phyloP scores from a whole-genome alignment of 2,888 invertebrate species.

The Odontothrips loti region DNA sequence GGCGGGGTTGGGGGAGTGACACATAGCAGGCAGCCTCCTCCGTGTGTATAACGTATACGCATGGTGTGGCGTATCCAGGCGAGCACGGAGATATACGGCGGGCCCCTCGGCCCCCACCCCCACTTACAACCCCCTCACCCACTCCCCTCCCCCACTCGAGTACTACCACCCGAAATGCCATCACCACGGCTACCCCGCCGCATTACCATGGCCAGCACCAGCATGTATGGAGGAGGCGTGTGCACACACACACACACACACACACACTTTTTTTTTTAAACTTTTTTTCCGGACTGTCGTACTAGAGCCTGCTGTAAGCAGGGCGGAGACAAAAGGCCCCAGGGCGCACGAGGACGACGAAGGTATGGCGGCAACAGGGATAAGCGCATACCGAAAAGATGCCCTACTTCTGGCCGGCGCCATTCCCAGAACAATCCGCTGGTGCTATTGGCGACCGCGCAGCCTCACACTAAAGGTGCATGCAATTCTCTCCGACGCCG shows the following conservation, averaged over 20 bases:
- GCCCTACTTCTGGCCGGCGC: background rate
- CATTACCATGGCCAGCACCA: background rate
- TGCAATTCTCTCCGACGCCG: slow-evolving; percentile 3
- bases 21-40: background rate
- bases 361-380: background rate
- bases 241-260: background rate
- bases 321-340: background rate
- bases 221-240: background rate
- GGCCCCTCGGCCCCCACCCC: background rate
- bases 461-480: background rate
- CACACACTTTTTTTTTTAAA: background rate
- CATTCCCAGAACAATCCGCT: background rate
- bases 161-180: background rate
- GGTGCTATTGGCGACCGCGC: background rate
- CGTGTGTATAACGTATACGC: slow-evolving; percentile 17
- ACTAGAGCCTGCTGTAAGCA: too few species aligned
- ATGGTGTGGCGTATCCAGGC: slow-evolving; percentile 20
- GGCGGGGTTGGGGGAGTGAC: background rate
- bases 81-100: slow-evolving; percentile 21
- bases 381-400: background rate
- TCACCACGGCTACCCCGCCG: background rate
- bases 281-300: background rate
- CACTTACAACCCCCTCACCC: background rate
- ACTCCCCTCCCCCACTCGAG: background rate
- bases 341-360: background rate